Percentiles rank a stretch among this genome's conserved stretches.
These are phyloP conservation scores for Elgaria multicarinata DNA, from an alignment of 2,113 vertebrate species.

Conservation along the genomic window DNA sequence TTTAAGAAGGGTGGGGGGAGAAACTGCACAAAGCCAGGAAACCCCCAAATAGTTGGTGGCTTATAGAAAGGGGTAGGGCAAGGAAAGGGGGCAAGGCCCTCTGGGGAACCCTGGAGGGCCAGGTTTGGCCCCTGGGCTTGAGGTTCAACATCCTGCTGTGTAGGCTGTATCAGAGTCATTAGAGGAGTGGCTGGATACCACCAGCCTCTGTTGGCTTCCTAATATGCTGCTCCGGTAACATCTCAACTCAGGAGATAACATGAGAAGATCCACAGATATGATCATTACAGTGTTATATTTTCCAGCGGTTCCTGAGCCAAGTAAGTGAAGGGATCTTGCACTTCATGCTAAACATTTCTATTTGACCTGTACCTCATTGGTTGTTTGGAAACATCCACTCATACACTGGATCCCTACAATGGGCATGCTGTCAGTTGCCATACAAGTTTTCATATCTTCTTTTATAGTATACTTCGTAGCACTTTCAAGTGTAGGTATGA, in stretches of 20 bases:
- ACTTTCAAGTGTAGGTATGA: neutral
- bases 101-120: too few relatives aligned
- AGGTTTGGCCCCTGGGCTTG: too few relatives aligned
- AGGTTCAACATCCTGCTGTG: too few relatives aligned
- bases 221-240: neutral
- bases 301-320: neutral
- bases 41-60: too few relatives aligned
- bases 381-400: neutral
- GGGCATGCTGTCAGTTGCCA: neutral
- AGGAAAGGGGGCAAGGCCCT: too few relatives aligned
- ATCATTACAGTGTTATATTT: neutral
- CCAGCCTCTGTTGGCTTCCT: neutral
- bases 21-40: too few relatives aligned
- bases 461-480: neutral
- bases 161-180: neutral
- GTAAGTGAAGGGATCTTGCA: neutral
- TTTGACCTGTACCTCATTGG: neutral
- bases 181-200: neutral
- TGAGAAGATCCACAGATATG: neutral
- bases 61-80: too few relatives aligned
- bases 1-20: too few relatives aligned
- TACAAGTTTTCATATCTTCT: neutral
- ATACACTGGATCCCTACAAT: neutral
- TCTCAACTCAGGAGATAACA: neutral
- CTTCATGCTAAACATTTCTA: too few relatives aligned